Conservation (phyloP, 2,113 vertebrate species). For the Zosterops lateralis region DNA sequence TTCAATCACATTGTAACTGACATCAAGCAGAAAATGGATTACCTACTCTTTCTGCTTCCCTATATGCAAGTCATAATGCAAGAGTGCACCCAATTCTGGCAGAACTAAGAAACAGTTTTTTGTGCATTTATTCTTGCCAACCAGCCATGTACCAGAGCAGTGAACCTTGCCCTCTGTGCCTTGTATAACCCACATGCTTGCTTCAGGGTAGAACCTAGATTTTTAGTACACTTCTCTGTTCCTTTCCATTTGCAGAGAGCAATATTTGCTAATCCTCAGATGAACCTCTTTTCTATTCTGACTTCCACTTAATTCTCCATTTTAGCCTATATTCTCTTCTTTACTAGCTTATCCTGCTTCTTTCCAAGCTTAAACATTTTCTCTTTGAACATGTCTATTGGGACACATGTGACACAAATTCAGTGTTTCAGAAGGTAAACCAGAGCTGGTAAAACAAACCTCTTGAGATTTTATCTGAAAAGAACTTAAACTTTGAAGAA, state of each 20-base stretch:
- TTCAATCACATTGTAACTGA: neutral
- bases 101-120: neutral
- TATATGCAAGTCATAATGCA: neutral
- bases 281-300: neutral
- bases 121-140: neutral
- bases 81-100: neutral
- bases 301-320: neutral
- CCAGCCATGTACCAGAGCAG: neutral
- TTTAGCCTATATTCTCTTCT: neutral
- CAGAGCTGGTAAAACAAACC: neutral
- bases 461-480: neutral
- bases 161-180: neutral
- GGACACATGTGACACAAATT: neutral
- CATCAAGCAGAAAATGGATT: neutral
- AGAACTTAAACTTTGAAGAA: neutral
- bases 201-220: neutral
- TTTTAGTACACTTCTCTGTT: neutral
- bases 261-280: neutral
- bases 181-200: neutral
- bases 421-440: neutral
- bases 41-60: neutral
- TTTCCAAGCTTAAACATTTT: neutral
- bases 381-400: neutral
- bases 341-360: neutral
- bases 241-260: neutral